Base-by-base conservation (phyloP, 2,113 vertebrate genomes). In the Anser brachyrhynchus region DNA sequence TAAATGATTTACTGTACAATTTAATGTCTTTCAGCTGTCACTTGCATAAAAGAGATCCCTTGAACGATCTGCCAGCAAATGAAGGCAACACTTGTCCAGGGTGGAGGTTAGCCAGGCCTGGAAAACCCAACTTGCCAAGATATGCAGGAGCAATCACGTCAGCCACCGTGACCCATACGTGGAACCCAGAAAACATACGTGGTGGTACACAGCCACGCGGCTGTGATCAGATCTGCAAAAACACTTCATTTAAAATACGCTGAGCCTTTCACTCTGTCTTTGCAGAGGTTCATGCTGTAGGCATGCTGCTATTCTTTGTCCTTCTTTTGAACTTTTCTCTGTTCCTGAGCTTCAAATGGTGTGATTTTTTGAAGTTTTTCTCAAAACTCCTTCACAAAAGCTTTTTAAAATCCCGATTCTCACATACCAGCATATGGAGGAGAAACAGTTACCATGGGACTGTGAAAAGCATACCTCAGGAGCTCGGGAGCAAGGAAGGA, bases 11-110 rank as follows among this genome's bases (percentile, higher is more conserved):
- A 96, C 79, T 95, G 88, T 64, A 52, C 33, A 86, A 41, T 66
- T 91, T 95, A 97, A 97, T 96, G 94, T 61, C 69, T 96, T 97
- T 96, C 97, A 95, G 74, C 86, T 97, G 92, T 86, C 91, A 90
- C 41, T 78, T 0, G 3, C 78, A 93, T 88, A 93, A 93, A 95
- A 95, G 46, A 10, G 19, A 93, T 92, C 69, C 73, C 81, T 85
- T 74, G 77, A 95, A 94, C 0, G 8, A 94, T 87, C 81, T 76
- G 91, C 92, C 86, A 94, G 65, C 39, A 74, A 94, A 94, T n/a
- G 44, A 93, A 87, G 49, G 52, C 77, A 89, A 70, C 55, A 39
- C 13, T 96, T 94, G 83, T 85, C 91, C 90, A 54, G 57, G 43
- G 58, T 62, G 84, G 46, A 91, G 11, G 67, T 94, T 87, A 74